These are phyloP conservation scores for Meandrusa payeni DNA, from an alignment of 2,888 invertebrate genomes.

Conservation along the genomic window DNA sequence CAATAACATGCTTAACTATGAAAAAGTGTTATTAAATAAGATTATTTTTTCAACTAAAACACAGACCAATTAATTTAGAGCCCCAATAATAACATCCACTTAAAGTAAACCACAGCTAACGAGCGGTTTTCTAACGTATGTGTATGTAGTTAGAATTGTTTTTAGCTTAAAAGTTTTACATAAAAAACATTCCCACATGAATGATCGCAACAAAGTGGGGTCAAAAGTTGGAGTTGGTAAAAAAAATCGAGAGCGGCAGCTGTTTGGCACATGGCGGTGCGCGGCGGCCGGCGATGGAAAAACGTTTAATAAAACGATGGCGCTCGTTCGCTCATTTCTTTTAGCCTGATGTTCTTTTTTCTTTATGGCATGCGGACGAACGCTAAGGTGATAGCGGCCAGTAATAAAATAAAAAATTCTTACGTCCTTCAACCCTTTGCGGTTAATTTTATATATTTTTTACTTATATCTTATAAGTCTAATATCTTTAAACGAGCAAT, in stretches of 20 bases:
- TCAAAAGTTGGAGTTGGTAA: slow-evolving; percentile 73
- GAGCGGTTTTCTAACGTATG: slow-evolving; percentile 43
- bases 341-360: slow-evolving; percentile 43
- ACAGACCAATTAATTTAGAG: slow-evolving; percentile 57
- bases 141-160: slow-evolving; percentile 45
- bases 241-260: slow-evolving; percentile 70
- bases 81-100: slow-evolving; percentile 54
- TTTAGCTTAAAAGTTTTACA: slow-evolving; percentile 46
- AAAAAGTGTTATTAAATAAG: slow-evolving; percentile 17
- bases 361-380: slow-evolving; percentile 19
- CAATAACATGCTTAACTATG: no score
- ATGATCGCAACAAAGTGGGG: slow-evolving; percentile 72
- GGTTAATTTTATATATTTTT: no score
- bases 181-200: slow-evolving; percentile 74
- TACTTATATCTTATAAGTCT: no score
- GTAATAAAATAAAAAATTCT: slow-evolving; percentile 26
- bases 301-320: slow-evolving; percentile 57
- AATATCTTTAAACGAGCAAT: no score
- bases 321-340: slow-evolving; percentile 45
- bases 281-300: slow-evolving; percentile 42
- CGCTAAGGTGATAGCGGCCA: slow-evolving; percentile 21
- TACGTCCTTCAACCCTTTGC: no score
- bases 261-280: slow-evolving; percentile 60
- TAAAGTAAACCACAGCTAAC: slow-evolving; percentile 34
- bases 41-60: slow-evolving; percentile 35